phyloP scores from a whole-genome alignment of 2,888 invertebrate genomes.

The Parthenolecanium corni region DNA sequence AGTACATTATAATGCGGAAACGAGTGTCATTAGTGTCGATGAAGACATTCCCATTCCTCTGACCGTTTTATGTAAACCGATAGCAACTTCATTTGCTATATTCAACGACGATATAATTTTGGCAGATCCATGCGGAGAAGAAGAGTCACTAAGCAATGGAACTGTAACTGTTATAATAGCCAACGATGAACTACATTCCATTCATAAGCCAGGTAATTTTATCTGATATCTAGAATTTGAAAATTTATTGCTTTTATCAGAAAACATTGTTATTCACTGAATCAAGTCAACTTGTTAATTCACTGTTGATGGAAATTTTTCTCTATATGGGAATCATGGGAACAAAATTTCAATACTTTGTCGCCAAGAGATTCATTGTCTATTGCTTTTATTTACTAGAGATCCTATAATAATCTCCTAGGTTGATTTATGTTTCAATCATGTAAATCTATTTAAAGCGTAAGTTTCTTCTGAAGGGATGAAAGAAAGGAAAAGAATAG shows the following conservation, averaged over 20 bases:
- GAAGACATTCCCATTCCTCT: constrained; percentile 45
- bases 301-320: background rate
- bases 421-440: too few relatives aligned
- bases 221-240: too few relatives aligned
- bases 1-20: constrained; percentile 56
- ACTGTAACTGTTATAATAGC: constrained; percentile 55
- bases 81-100: constrained; percentile 61
- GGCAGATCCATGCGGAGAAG: constrained; percentile 71
- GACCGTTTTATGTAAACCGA: constrained; percentile 49
- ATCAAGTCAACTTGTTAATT: too few relatives aligned
- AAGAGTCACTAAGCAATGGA: constrained; percentile 63
- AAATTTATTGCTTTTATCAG: background rate
- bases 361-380: too few relatives aligned
- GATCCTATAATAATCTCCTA: too few relatives aligned
- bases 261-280: background rate
- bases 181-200: constrained; percentile 50
- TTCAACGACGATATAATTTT: constrained; percentile 58
- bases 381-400: too few relatives aligned
- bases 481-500: too few relatives aligned
- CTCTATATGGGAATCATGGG: background rate
- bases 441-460: too few relatives aligned
- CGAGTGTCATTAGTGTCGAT: constrained; percentile 53
- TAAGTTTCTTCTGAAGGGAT: too few relatives aligned
- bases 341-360: too few relatives aligned
- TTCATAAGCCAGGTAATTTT: constrained; percentile 61